phyloP scores from a whole-genome alignment of 2,888 invertebrate species.

The Adela reaumurella region DNA sequence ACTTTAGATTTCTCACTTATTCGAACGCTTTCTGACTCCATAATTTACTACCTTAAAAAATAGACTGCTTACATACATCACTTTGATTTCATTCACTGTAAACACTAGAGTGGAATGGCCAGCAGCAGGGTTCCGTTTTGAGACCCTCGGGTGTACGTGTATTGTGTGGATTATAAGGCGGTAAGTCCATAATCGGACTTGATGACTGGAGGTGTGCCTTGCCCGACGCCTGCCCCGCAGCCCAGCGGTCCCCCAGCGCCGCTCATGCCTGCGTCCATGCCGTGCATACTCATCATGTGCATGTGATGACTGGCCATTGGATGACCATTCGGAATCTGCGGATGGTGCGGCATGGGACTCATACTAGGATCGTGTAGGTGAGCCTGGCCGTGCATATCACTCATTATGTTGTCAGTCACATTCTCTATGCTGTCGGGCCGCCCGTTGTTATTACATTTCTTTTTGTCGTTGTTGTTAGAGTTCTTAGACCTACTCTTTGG shows the following conservation, averaged over 20 bases:
- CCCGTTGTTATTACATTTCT: slow-evolving; percentile 50
- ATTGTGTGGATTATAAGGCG: slow-evolving; percentile 52
- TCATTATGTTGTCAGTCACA: slow-evolving; percentile 59
- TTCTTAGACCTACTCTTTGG: slow-evolving; percentile 66
- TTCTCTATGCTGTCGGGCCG: slow-evolving; percentile 64
- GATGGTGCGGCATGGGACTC: slow-evolving; percentile 49
- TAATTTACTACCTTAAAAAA: neutral
- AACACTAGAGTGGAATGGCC: neutral
- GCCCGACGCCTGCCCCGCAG: slow-evolving; percentile 39
- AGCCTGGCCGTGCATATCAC: slow-evolving; percentile 57
- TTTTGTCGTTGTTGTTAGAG: slow-evolving; percentile 53
- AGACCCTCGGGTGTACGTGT: neutral
- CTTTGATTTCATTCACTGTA: neutral
- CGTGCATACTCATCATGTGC: slow-evolving; percentile 49
- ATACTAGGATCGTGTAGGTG: slow-evolving; percentile 48
- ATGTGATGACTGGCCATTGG: slow-evolving; percentile 52
- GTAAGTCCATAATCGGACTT: slow-evolving; percentile 88
- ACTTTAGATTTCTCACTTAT: neutral
- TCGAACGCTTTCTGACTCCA: neutral
- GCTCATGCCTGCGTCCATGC: slow-evolving; percentile 47
- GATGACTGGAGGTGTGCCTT: slow-evolving; percentile 57
- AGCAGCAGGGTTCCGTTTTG: neutral
- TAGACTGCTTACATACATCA: neutral
- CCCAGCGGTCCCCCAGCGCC: slow-evolving; percentile 46
- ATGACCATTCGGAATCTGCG: slow-evolving; percentile 49